phyloP scores from a whole-genome alignment of 1,140 invertebrate genomes.

The Dinoponera quadriceps region DNA sequence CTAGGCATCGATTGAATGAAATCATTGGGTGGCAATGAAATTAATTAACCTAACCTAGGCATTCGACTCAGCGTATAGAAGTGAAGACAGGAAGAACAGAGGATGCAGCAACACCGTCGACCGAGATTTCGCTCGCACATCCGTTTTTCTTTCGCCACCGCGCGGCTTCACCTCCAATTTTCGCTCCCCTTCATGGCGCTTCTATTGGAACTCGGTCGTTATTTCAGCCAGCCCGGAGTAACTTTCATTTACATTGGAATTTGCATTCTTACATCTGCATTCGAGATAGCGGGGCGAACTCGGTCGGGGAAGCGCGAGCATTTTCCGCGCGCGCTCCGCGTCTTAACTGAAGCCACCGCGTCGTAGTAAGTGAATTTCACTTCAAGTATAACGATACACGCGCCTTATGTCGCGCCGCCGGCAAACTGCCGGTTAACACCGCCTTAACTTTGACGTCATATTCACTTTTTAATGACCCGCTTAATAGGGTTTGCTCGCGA shows the following conservation, averaged over 20 bases:
- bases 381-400: conserved; percentile 27
- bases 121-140: conserved; percentile 34
- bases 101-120: conserved; percentile 26
- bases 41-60: too few relatives aligned
- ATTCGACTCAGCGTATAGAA: too few relatives aligned
- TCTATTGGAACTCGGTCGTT: conserved; percentile 47
- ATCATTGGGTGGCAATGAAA: too few relatives aligned
- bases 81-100: conserved; percentile 35
- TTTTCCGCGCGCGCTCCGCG: conserved; percentile 28
- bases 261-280: conserved; percentile 45
- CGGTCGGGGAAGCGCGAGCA: conserved; percentile 34
- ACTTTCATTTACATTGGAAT: conserved; percentile 54
- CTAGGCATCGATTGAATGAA: too few relatives aligned
- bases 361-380: conserved; percentile 47
- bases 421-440: conserved; percentile 53
- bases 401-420: conserved; percentile 43
- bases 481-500: conserved; percentile 42
- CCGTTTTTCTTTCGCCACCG: conserved; percentile 24
- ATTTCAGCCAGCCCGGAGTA: conserved; percentile 40
- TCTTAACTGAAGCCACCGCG: conserved; percentile 1
- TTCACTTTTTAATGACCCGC: conserved; percentile 56
- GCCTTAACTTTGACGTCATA: conserved; percentile 57
- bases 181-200: conserved; percentile 15
- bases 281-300: conserved; percentile 1
- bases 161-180: conserved; percentile 14